phyloP scores from a whole-genome alignment of 2,113 vertebrate genomes.

The Phoenicopterus ruber region DNA sequence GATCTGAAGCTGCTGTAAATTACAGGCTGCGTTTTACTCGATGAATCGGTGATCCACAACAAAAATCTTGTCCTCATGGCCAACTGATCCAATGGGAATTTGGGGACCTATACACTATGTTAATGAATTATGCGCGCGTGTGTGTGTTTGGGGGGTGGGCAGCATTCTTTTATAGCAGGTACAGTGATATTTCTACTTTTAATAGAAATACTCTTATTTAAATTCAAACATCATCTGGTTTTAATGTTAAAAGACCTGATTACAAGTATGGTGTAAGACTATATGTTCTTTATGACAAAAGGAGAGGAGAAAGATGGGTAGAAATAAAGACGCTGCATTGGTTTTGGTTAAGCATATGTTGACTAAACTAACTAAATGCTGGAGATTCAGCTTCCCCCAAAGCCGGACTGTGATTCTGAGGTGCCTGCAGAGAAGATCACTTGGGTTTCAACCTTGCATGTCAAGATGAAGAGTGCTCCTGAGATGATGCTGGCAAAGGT shows the following conservation, averaged over 20 bases:
- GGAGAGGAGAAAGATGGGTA: neutral
- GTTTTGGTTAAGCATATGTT: neutral
- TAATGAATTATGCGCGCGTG: neutral
- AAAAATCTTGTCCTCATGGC: neutral
- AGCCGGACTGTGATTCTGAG: neutral
- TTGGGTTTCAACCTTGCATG: neutral
- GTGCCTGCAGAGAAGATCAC: neutral
- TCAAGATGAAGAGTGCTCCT: neutral
- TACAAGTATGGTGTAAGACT: neutral
- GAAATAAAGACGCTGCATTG: neutral
- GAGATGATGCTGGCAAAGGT: neutral
- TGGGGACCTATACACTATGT: accelerated
- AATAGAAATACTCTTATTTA: neutral
- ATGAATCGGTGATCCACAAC: neutral
- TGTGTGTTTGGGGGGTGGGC: neutral
- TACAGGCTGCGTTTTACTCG: neutral
- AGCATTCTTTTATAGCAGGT: neutral
- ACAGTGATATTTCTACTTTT: neutral
- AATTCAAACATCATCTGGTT: neutral
- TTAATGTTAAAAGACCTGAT: neutral
- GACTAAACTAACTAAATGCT: no score
- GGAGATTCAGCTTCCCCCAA: neutral
- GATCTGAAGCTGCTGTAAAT: neutral
- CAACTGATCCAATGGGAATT: neutral
- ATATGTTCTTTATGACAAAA: neutral